Conservation (phyloP, 2,888 invertebrate species). For the Drosophila diplacantha region DNA sequence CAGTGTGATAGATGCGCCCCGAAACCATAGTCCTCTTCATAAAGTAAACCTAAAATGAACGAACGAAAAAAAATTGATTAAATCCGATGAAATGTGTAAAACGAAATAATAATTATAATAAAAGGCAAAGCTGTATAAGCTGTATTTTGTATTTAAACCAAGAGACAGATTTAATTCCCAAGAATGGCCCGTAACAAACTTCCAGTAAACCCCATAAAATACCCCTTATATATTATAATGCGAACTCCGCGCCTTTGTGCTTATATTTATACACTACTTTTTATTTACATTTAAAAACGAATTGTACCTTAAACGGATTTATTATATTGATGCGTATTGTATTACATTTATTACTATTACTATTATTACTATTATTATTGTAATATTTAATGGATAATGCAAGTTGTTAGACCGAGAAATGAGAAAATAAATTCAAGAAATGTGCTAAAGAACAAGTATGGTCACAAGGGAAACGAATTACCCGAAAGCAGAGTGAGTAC, state of each 20-base stretch:
- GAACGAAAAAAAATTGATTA: slow-evolving; percentile 14
- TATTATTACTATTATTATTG: slow-evolving; percentile 44
- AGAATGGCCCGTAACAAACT: slow-evolving; percentile 16
- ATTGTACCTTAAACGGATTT: slow-evolving; percentile 66
- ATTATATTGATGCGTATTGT: slow-evolving; percentile 45
- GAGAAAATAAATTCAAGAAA: slow-evolving; percentile 51
- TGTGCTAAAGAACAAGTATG: slow-evolving; percentile 41
- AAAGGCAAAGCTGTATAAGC: slow-evolving; percentile 8
- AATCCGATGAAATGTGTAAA: slow-evolving; percentile 16
- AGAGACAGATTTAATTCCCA: slow-evolving; percentile 28
- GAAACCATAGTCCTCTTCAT: not conserved
- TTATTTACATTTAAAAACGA: slow-evolving; percentile 50
- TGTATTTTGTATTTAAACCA: slow-evolving; percentile 29
- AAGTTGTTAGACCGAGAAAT: slow-evolving; percentile 58
- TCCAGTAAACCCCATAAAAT: slow-evolving; percentile 25
- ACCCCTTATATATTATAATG: slow-evolving; percentile 19
- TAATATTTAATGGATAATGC: slow-evolving; percentile 49
- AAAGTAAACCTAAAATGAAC: slow-evolving; percentile 19
- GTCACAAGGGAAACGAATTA: not conserved
- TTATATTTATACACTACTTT: slow-evolving; percentile 33
- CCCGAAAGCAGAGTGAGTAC: slow-evolving; percentile 13
- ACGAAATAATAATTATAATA: slow-evolving; percentile 11
- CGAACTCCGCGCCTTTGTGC: slow-evolving; percentile 28
- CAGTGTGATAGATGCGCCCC: slow-evolving; percentile 54
- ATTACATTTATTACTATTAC: slow-evolving; percentile 40